These are phyloP conservation scores for Camptogramma bilineatum DNA, from an alignment of 2,888 invertebrate species.

Conservation along the genomic window DNA sequence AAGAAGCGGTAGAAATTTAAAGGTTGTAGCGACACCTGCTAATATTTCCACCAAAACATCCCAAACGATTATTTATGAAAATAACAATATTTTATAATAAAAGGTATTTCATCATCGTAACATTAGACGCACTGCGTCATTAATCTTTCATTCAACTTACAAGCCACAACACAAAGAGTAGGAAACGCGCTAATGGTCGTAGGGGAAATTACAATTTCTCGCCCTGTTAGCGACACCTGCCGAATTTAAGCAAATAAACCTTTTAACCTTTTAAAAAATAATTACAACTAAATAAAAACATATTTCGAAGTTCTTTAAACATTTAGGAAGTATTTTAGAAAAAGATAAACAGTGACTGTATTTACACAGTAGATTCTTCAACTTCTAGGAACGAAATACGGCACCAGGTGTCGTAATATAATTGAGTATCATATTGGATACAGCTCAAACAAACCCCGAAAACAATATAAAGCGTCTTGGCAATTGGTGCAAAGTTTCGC, in stretches of 20 bases:
- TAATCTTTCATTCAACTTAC: constrained; percentile 77
- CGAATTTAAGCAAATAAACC: constrained; percentile 28
- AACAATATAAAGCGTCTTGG: not conserved
- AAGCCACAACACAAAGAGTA: constrained; percentile 62
- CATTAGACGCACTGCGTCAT: constrained; percentile 66
- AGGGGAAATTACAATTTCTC: constrained; percentile 75
- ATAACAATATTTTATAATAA: constrained; percentile 17
- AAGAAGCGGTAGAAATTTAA: not conserved
- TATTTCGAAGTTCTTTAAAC: no score
- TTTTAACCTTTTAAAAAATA: no score
- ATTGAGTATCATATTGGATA: not conserved
- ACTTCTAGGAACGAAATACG: not conserved
- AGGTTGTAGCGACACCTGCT: not conserved
- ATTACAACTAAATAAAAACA: no score
- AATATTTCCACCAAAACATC: not conserved
- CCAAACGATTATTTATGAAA: constrained; percentile 4
- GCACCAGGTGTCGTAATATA: not conserved
- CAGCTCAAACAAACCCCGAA: not conserved
- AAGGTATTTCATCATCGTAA: constrained; percentile 65
- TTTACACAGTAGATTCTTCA: no score
- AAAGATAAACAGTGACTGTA: not conserved
- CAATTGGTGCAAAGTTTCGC: not conserved
- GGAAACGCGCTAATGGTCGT: constrained; percentile 74
- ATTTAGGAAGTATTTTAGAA: not conserved
- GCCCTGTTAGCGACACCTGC: constrained; percentile 54